These are phyloP conservation scores for Cenopis cana DNA, from an alignment of 2,888 invertebrate species.

Conservation along the genomic window DNA sequence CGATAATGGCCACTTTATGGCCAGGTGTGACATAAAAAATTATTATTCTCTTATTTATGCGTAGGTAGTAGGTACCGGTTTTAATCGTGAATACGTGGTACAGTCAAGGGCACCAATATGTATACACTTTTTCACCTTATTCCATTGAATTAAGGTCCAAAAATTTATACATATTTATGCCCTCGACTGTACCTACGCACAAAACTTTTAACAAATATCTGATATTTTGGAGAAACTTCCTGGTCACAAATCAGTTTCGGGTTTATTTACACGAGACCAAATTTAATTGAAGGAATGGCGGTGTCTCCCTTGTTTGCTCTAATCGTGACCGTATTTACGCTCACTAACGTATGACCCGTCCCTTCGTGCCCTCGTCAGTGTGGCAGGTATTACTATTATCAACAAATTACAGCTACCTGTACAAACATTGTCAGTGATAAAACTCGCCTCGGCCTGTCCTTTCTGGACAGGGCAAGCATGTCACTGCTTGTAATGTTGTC, in stretches of 20 bases:
- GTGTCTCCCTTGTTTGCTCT: constrained; percentile 21
- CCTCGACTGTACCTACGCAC: no score
- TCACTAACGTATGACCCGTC: constrained; percentile 17
- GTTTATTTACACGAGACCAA: constrained; percentile 14
- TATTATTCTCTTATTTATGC: no score
- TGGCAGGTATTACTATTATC: constrained; percentile 31
- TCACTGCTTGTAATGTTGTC: background rate
- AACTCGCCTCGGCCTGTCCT: constrained; percentile 21
- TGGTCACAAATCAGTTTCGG: background rate
- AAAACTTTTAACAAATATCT: no score
- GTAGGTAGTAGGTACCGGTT: no score
- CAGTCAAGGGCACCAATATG: no score
- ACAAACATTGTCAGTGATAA: constrained; percentile 37
- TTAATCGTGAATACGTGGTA: no score
- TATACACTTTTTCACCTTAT: no score
- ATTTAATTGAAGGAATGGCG: background rate
- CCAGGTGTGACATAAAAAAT: no score
- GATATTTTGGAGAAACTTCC: no score
- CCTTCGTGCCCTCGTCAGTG: constrained; percentile 27
- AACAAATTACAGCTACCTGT: constrained; percentile 36
- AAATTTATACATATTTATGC: no score
- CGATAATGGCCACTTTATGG: no score
- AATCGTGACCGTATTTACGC: constrained; percentile 13
- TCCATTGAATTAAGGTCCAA: no score
- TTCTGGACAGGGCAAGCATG: constrained; percentile 26